Evolutionary conservation across 2,113 vertebrate species (phyloP).

Genomic region (Andinoacara biseriatus): DNA sequence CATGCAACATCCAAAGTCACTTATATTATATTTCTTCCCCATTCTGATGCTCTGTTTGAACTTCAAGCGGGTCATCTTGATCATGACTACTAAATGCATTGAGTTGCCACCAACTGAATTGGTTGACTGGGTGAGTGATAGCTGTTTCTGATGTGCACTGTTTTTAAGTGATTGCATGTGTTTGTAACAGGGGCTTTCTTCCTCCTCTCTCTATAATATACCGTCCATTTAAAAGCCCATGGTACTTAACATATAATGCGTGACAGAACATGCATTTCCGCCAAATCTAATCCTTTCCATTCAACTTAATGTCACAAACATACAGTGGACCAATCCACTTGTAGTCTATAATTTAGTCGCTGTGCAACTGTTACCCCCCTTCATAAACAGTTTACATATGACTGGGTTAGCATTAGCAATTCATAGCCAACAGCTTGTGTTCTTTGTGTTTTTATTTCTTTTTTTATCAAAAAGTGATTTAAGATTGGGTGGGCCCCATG

Average conservation of each 20-base stretch:
- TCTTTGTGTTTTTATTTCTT: too few relatives aligned
- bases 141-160: not conserved
- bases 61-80: too few relatives aligned
- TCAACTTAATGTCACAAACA: constrained; percentile 5
- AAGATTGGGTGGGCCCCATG: too few relatives aligned
- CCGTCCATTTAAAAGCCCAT: not conserved
- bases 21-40: too few relatives aligned
- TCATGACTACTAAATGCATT: too few relatives aligned
- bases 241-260: constrained; percentile 1
- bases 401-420: too few relatives aligned
- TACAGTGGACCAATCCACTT: constrained; percentile 3
- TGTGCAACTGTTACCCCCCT: not conserved
- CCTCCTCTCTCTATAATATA: not conserved
- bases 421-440: too few relatives aligned
- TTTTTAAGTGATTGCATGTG: not conserved
- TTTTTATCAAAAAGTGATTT: too few relatives aligned
- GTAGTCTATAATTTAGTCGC: constrained; percentile 11
- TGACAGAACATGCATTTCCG: not conserved
- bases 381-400: not conserved
- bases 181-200: not conserved
- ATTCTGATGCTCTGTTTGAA: too few relatives aligned
- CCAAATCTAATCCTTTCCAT: not conserved
- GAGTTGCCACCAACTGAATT: too few relatives aligned
- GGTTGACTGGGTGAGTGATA: too few relatives aligned
- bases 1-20: too few relatives aligned